Evolutionary conservation across 2,888 invertebrate species (phyloP).

Genomic region (Bombylius discolor): DNA sequence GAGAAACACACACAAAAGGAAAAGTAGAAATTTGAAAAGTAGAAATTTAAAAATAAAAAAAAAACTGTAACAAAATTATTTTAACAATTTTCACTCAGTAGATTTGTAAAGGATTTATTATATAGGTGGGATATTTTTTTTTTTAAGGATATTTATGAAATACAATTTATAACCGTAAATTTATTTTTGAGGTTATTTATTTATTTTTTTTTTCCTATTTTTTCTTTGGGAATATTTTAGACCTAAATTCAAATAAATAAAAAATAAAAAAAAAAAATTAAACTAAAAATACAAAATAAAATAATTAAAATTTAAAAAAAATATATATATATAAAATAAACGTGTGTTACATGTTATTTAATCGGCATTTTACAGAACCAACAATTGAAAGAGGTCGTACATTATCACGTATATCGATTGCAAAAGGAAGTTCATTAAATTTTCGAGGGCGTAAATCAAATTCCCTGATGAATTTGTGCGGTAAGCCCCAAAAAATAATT

Average conservation of each 20-base stretch:
- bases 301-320: constrained; percentile 2
- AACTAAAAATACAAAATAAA: background rate
- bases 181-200: too few species aligned
- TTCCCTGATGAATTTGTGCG: constrained; percentile 92
- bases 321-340: background rate
- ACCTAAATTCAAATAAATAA: constrained; percentile 8
- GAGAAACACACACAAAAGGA: too few species aligned
- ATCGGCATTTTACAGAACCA: constrained; percentile 34
- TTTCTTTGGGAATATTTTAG: background rate
- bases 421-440: constrained; percentile 67
- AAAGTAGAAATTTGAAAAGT: too few species aligned
- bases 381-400: constrained; percentile 44
- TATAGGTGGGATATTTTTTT: too few species aligned
- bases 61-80: too few species aligned
- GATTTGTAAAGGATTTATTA: too few species aligned
- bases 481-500: constrained; percentile 70
- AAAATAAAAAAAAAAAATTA: background rate
- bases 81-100: too few species aligned
- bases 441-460: constrained; percentile 86
- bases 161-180: too few species aligned
- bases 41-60: too few species aligned
- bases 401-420: constrained; percentile 59
- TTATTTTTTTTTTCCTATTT: background rate
- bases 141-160: too few species aligned
- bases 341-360: background rate